phyloP scores from a whole-genome alignment of 2,888 invertebrate species.

The Formica aserva region DNA sequence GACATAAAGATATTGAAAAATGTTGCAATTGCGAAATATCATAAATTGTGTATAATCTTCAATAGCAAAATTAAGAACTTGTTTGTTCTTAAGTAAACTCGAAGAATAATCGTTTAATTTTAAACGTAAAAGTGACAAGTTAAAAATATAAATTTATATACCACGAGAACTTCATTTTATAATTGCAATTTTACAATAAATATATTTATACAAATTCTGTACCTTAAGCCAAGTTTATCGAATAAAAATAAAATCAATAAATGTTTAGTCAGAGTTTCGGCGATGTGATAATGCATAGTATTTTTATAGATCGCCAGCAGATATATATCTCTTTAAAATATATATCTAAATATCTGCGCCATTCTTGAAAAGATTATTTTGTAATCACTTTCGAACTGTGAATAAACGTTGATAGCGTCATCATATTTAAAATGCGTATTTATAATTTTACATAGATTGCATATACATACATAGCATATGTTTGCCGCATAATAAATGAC shows the following conservation, averaged over 20 bases:
- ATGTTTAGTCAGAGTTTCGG: neutral
- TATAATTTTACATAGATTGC: too few relatives aligned
- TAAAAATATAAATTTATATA: neutral
- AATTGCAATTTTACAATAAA: neutral
- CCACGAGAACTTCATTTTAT: too few relatives aligned
- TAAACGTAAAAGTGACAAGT: neutral
- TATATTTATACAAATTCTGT: neutral
- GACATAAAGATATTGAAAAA: neutral
- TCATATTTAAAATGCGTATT: neutral
- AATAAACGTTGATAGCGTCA: neutral
- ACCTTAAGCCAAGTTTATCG: neutral
- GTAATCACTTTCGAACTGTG: neutral
- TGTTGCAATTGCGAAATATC: neutral
- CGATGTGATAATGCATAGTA: neutral
- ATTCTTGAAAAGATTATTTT: neutral
- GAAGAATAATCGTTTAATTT: neutral
- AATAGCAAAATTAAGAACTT: conserved; percentile 1
- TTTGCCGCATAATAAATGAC: neutral
- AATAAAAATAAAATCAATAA: neutral
- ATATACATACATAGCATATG: neutral
- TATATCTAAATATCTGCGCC: conserved; percentile 9
- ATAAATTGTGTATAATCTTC: neutral
- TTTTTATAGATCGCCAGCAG: conserved; percentile 7
- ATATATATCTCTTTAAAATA: neutral
- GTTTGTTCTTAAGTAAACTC: neutral